These are phyloP conservation scores for Rostratula benghalensis DNA, from an alignment of 2,113 vertebrate species.

Conservation along the genomic window DNA sequence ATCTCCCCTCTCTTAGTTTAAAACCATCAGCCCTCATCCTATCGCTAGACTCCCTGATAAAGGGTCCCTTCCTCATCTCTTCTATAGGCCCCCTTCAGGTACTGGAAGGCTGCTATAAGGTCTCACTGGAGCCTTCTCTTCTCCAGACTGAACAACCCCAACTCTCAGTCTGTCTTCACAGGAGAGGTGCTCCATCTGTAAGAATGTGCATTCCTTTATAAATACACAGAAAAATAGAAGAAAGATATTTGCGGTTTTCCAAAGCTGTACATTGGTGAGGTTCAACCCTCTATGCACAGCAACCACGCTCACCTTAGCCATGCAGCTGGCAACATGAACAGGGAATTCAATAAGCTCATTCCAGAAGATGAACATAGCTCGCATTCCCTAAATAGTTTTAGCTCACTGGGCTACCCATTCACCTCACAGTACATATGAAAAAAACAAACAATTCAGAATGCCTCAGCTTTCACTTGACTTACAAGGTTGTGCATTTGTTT, in stretches of 20 bases:
- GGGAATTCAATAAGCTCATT: background rate
- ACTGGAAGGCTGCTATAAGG: too few species aligned
- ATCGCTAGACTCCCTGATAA: too few species aligned
- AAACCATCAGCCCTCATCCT: too few species aligned
- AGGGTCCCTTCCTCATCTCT: too few species aligned
- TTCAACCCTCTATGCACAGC: background rate
- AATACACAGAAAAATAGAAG: background rate
- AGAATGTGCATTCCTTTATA: background rate
- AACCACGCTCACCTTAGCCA: rapidly evolving
- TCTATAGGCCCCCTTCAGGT: too few species aligned
- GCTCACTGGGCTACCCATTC: background rate
- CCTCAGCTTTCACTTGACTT: background rate
- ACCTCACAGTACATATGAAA: background rate
- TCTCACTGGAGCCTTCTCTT: too few species aligned
- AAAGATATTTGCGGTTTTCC: background rate
- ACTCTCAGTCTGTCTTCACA: too few species aligned
- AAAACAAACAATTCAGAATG: background rate
- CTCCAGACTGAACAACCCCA: too few species aligned
- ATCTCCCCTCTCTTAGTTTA: too few species aligned
- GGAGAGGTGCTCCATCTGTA: background rate
- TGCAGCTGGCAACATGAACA: background rate
- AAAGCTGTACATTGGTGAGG: background rate
- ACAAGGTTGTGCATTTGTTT: background rate
- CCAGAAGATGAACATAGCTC: background rate
- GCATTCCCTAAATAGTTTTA: conserved; percentile 25